Evolutionary conservation across 1,140 invertebrate genomes (phyloP).

Genomic region (Drosophila oshimai): DNA sequence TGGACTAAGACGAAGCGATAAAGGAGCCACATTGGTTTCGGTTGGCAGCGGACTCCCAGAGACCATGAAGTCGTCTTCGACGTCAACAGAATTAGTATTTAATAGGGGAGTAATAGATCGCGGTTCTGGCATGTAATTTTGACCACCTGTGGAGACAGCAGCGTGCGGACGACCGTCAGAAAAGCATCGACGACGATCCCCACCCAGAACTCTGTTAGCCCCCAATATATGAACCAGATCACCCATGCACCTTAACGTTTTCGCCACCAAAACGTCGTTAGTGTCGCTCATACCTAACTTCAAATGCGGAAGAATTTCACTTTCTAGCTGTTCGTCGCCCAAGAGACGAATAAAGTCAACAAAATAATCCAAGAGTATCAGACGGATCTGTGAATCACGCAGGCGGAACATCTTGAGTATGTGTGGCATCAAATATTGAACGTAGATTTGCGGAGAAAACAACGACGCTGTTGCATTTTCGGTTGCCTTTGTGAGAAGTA

Average conservation of each 20-base stretch:
- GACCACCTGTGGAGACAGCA: constrained; percentile 49
- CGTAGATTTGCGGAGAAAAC: constrained; percentile 87
- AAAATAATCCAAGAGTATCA: constrained; percentile 89
- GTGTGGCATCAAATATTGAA: constrained; percentile 88
- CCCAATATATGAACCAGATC: constrained; percentile 91
- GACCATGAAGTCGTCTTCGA: constrained; percentile 71
- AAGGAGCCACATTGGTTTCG: constrained; percentile 47
- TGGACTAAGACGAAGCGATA: constrained; percentile 90
- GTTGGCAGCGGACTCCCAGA: constrained; percentile 66
- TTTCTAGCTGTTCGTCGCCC: constrained; percentile 87
- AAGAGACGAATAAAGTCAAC: constrained; percentile 88
- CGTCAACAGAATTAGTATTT: constrained; percentile 47
- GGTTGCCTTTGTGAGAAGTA: constrained; percentile 88
- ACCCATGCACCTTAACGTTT: constrained; percentile 90
- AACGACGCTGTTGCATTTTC: constrained; percentile 79
- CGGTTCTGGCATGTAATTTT: constrained; percentile 59
- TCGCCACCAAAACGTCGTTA: constrained; percentile 90
- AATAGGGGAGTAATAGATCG: constrained; percentile 78
- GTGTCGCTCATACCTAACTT: constrained; percentile 92
- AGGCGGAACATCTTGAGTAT: constrained; percentile 90
- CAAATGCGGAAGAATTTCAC: constrained; percentile 89
- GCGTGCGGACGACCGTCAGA: constrained; percentile 89
- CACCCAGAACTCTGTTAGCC: constrained; percentile 90
- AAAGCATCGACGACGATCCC: constrained; percentile 90
- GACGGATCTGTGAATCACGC: constrained; percentile 88